These are phyloP conservation scores for Scalopus aquaticus DNA, from an alignment of 2,113 vertebrate species.

Conservation along the genomic window DNA sequence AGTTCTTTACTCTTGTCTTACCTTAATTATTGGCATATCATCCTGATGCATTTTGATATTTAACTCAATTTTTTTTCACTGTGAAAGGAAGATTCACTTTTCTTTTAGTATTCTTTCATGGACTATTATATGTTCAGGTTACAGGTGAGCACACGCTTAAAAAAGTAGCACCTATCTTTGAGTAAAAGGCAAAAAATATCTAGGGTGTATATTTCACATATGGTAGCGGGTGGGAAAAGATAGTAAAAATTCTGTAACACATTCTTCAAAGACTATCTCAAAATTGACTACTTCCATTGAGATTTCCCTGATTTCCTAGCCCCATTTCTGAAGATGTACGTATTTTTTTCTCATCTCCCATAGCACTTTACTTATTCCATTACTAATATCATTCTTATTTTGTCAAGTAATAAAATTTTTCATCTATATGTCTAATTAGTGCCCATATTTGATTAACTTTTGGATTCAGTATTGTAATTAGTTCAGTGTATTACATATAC, in stretches of 20 bases:
- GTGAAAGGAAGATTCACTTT: not conserved
- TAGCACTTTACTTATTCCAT: not conserved
- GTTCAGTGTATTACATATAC: not conserved
- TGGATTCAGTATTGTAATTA: not conserved
- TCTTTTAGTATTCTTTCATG: not conserved
- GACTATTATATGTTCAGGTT: not conserved
- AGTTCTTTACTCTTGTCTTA: not conserved
- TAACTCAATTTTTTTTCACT: conserved; percentile 8
- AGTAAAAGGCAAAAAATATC: conserved; percentile 24
- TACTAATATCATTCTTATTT: not conserved
- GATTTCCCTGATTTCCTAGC: not conserved
- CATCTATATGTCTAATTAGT: not conserved
- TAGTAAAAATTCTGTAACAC: not conserved
- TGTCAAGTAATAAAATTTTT: not conserved
- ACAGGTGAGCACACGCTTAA: not conserved
- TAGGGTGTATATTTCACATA: not conserved
- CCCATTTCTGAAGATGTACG: not conserved
- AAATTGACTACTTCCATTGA: not conserved
- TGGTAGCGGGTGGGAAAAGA: not conserved
- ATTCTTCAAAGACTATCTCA: not conserved
- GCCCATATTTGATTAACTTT: not conserved
- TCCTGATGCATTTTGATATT: conserved; percentile 8
- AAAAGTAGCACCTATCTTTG: not conserved
- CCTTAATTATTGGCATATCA: not conserved
- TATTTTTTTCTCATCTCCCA: not conserved